Base-by-base conservation (phyloP, 2,113 vertebrate species). In the Colinus virginianus region DNA sequence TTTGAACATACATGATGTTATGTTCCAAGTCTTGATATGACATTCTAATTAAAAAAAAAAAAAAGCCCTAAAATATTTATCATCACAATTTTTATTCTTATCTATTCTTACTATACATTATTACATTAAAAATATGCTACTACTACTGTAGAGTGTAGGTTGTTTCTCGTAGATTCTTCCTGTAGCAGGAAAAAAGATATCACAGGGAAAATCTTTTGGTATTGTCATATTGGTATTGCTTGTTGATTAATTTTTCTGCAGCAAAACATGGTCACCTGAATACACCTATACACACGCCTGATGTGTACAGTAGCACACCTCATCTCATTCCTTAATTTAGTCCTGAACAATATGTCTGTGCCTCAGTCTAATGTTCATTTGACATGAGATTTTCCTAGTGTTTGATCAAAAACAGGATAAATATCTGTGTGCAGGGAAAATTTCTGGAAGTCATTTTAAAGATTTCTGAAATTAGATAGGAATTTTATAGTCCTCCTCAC, bases 101-200 rank as follows among this genome's bases (percentile, higher is more conserved):
- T 12, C 5, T 15, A 61, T 78, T 87, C 38, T 86, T 46, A 59
- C 1, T n/a, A 38, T 4, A 28, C 17, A 7, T 2, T 66, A 11
- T 36, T 32, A 22, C 8, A 9, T 53, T 49, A 49, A 83, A 82
- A 62, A 49, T 43, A 22, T 46, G 8, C 2, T 48, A 30, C 9
- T 3, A 28, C n/a, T 7, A 0, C 0, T 53, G 46, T 13, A 46
- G 3, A 46, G 1, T n/a, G 38, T 43, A 42, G 30, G 36, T 6
- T 2, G 6, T 17, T 56, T 53, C 21, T 88, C 77, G 25, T 34
- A 74, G 17, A 43, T 69, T 71, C 69, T 58, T 77, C 16, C 6
- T 26, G 5, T n/a, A 55, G 23, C 6, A 56, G 40, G 40, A 40
- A 40, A 40, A 40, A 40, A 40, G 40, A 12, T 40, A 40, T 3